Conservation (phyloP, 2,888 invertebrate genomes). For the Ormyrus rosae region DNA sequence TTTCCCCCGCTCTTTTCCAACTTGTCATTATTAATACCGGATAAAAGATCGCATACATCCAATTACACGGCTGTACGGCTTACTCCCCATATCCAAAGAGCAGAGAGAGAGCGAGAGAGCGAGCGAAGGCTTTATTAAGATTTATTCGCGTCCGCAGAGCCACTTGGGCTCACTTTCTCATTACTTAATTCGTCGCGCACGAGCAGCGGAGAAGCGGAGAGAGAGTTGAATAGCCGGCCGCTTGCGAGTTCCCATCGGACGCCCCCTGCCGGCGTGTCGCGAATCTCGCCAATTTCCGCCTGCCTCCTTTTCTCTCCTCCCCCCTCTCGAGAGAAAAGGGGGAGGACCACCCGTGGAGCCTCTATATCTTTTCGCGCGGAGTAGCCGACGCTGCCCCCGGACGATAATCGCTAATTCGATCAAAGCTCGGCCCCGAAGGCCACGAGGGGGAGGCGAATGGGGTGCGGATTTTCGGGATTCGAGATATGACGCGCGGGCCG, state of each 20-base stretch:
- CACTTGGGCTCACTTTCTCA: background rate
- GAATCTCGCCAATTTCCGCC: slow-evolving; percentile 43
- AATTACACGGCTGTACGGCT: slow-evolving; percentile 35
- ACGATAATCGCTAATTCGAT: slow-evolving; percentile 66
- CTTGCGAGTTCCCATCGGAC: too few species aligned
- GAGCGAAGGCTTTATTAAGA: slow-evolving; percentile 40
- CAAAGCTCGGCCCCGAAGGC: slow-evolving; percentile 55
- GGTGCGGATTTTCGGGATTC: too few species aligned
- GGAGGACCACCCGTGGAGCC: too few species aligned
- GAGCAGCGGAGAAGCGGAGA: background rate
- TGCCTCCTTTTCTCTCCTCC: slow-evolving; percentile 1
- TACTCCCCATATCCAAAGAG: background rate
- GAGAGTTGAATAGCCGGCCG: too few species aligned
- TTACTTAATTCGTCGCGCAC: slow-evolving; percentile 14
- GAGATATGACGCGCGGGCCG: too few species aligned
- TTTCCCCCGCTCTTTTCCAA: slow-evolving; percentile 11
- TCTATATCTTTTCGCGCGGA: too few species aligned
- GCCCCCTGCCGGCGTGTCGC: background rate
- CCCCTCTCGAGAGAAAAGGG: background rate
- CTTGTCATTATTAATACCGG: slow-evolving; percentile 48
- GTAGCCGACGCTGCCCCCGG: background rate
- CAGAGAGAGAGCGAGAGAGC: too few species aligned
- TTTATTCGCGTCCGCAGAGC: slow-evolving; percentile 25
- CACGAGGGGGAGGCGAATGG: background rate
- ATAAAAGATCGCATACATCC: slow-evolving; percentile 52